These are phyloP conservation scores for Acrossocheilus wenchowensis DNA, from an alignment of 2,797 vertebrate genomes.

Conservation along the genomic window DNA sequence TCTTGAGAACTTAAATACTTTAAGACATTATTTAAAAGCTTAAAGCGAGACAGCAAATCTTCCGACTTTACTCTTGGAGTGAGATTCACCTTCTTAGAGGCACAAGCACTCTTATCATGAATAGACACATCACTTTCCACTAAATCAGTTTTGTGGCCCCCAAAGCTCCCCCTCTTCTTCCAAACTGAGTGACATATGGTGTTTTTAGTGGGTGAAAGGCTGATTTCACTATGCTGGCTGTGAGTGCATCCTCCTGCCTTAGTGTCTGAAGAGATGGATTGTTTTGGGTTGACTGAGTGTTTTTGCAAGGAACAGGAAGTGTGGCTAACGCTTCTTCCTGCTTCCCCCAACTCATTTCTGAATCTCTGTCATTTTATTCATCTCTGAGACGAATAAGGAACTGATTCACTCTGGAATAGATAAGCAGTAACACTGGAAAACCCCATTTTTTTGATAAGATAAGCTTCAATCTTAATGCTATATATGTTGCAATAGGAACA, in stretches of 20 bases:
- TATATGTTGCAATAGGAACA: background rate
- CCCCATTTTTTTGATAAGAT: background rate
- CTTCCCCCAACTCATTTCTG: conserved; percentile 38
- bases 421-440: background rate
- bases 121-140: background rate
- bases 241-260: conserved; percentile 44
- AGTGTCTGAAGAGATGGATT: conserved; percentile 72
- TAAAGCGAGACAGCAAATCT: conserved; percentile 14
- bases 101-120: conserved; percentile 15
- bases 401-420: conserved; percentile 61
- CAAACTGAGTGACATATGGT: conserved; percentile 47
- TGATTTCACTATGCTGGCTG: conserved; percentile 54
- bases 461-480: background rate
- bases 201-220: conserved; percentile 54
- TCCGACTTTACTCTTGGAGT: background rate
- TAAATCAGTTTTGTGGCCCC: background rate
- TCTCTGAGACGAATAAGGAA: conserved; percentile 13
- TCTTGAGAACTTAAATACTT: background rate
- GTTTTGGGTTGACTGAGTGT: conserved; percentile 71
- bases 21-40: conserved; percentile 23
- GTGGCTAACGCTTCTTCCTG: conserved; percentile 53
- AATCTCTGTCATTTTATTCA: conserved; percentile 22
- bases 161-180: background rate
- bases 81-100: conserved; percentile 13
- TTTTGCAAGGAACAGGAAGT: conserved; percentile 68